Conservation (phyloP, 1,140 invertebrate species). For the Neomicropteryx cornuta region DNA sequence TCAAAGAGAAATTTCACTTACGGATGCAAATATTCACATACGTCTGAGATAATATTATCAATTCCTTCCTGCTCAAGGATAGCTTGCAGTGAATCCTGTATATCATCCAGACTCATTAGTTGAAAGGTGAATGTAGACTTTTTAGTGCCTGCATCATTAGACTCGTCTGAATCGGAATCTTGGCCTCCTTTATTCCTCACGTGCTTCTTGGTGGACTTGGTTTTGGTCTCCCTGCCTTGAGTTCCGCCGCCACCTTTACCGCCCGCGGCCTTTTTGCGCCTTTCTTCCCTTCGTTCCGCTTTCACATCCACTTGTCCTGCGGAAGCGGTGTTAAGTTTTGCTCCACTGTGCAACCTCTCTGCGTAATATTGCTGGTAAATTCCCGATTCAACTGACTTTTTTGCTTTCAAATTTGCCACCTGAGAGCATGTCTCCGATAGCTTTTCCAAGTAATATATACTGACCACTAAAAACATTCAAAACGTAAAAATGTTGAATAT, state of each 20-base stretch:
- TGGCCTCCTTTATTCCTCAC: slow-evolving; percentile 33
- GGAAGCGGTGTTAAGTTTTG: slow-evolving; percentile 27
- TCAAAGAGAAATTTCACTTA: slow-evolving; percentile 32
- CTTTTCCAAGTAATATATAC: slow-evolving; percentile 56
- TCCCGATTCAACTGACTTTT: slow-evolving; percentile 57
- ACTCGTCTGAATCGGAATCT: slow-evolving; percentile 53
- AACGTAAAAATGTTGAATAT: slow-evolving; percentile 18
- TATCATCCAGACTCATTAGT: slow-evolving; percentile 56
- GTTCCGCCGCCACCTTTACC: slow-evolving; percentile 83
- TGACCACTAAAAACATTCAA: slow-evolving; percentile 41
- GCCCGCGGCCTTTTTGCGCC: slow-evolving; percentile 73
- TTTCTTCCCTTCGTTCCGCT: slow-evolving; percentile 72
- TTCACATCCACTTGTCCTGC: slow-evolving; percentile 42
- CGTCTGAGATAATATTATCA: slow-evolving; percentile 46
- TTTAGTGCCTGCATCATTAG: slow-evolving; percentile 25
- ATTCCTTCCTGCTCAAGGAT: slow-evolving; percentile 52
- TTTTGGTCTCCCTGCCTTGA: slow-evolving; percentile 92
- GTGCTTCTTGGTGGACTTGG: slow-evolving; percentile 82
- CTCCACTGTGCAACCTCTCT: slow-evolving; percentile 45
- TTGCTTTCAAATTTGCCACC: slow-evolving; percentile 60
- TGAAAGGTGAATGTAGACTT: slow-evolving; percentile 37
- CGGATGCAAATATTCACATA: slow-evolving; percentile 49
- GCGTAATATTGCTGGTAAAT: slow-evolving; percentile 48
- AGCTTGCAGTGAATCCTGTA: slow-evolving; percentile 52
- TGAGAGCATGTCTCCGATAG: slow-evolving; percentile 56